Evolutionary conservation across 2,888 invertebrate species (phyloP).

Genomic region (Tachina grossa): DNA sequence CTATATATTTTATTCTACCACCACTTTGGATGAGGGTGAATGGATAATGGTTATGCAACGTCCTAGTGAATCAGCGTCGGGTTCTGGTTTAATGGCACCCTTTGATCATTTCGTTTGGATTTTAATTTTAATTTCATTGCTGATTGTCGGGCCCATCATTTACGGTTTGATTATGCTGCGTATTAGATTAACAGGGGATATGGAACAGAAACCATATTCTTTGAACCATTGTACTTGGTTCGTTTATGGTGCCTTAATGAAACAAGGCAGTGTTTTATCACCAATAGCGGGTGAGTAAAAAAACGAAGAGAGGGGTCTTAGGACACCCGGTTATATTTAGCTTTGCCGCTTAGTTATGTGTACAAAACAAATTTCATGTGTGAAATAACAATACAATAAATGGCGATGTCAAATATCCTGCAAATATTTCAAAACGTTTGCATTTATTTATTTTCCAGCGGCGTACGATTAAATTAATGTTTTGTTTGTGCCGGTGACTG

Average conservation of each 20-base stretch:
- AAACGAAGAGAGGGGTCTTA: too few relatives aligned
- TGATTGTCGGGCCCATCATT: conserved; percentile 91
- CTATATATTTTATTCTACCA: conserved; percentile 85
- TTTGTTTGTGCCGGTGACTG: too few relatives aligned
- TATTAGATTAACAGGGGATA: conserved; percentile 85
- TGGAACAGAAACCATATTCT: conserved; percentile 85
- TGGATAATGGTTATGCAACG: conserved; percentile 92
- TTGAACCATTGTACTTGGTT: conserved; percentile 92
- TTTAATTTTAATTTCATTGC: conserved; percentile 88
- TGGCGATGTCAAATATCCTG: too few relatives aligned
- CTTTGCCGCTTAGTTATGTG: too few relatives aligned
- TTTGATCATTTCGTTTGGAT: conserved; percentile 90
- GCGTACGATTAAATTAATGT: too few relatives aligned
- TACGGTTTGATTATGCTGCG: conserved; percentile 87
- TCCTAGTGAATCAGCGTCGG: conserved; percentile 91
- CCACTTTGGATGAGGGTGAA: conserved; percentile 87
- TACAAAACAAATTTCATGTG: too few relatives aligned
- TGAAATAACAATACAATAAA: too few relatives aligned
- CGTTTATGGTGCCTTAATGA: conserved; percentile 91
- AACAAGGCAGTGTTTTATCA: conserved; percentile 92
- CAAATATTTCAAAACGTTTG: too few relatives aligned
- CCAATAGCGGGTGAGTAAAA: conserved; percentile 88
- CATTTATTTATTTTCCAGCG: too few relatives aligned
- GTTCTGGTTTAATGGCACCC: conserved; percentile 92
- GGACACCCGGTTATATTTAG: too few relatives aligned